Evolutionary conservation across 2,113 vertebrate species (phyloP).

Genomic region (Percopsis transmontana): DNA sequence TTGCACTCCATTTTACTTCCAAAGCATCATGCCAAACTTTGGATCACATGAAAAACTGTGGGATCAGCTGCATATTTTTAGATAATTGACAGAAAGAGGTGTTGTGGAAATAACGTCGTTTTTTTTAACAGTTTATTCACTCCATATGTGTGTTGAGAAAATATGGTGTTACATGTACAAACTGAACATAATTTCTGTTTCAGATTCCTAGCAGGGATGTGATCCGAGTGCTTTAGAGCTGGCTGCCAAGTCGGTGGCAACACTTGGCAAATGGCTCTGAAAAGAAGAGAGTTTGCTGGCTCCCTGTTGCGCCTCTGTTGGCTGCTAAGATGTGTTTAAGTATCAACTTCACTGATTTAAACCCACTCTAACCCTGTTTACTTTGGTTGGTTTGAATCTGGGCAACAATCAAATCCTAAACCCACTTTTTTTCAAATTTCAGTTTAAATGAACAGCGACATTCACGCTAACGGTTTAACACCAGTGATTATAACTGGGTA

Average conservation of each 20-base stretch:
- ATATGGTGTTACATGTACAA: slow-evolving; percentile 29
- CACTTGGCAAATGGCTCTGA: slow-evolving; percentile 48
- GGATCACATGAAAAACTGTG: neutral
- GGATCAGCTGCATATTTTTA: slow-evolving; percentile 37
- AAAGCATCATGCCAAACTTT: slow-evolving; percentile 34
- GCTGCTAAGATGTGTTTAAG: slow-evolving; percentile 45
- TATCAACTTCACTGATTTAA: slow-evolving; percentile 54
- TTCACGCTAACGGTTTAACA: slow-evolving; percentile 31
- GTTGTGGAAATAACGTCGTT: slow-evolving; percentile 50
- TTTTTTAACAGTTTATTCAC: slow-evolving; percentile 42
- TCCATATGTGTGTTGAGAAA: slow-evolving; percentile 65
- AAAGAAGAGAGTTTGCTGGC: slow-evolving; percentile 50
- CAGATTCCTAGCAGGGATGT: slow-evolving; percentile 36
- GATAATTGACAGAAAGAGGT: slow-evolving; percentile 38
- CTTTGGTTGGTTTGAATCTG: slow-evolving; percentile 41
- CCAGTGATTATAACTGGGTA: slow-evolving; percentile 46
- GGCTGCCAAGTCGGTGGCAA: slow-evolving; percentile 42
- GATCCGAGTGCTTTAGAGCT: slow-evolving; percentile 8
- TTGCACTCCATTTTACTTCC: neutral
- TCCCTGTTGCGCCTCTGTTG: slow-evolving; percentile 43
- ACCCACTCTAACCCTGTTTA: slow-evolving; percentile 56
- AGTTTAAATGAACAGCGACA: slow-evolving; percentile 6
- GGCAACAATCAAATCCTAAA: slow-evolving; percentile 49
- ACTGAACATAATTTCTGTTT: slow-evolving; percentile 57
- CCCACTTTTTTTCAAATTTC: too few species aligned